Evolutionary conservation across 2,113 vertebrate genomes (phyloP), one percentile per base, ranked within the genome.

Genomic region (Mobula hypostoma): DNA sequence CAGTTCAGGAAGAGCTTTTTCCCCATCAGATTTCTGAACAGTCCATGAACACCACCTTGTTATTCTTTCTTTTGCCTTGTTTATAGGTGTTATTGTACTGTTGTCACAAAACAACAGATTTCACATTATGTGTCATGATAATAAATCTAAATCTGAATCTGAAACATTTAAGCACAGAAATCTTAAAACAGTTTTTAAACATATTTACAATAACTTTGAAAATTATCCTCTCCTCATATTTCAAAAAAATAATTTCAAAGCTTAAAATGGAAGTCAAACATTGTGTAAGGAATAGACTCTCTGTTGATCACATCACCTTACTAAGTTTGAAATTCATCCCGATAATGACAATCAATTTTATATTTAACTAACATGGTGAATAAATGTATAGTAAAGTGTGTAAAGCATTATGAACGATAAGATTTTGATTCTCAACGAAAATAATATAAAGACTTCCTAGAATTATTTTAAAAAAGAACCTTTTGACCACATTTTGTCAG

Each of bases 401-500:
- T 12, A 19, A 24, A 24, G 48, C 74, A 36, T 93, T 74, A 70
- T 15, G 14, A 74, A 29, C 3, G 14, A 74, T 27, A 70, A 58
- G 14, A 72, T 72, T 72, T 82, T 48, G 72, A 76, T 56, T 74
- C 40, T 7, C 9, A 24, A 27, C 61, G 48, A 76, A 74, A 93
- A 91, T 32, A 66, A 21, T 11, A 14, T 17, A 48, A 14, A 56
- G 19, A 36, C 40, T 21, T 63, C 40, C 11, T 29, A 74, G 7
- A 93, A 76, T 74, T 36, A 40, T 93, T 93, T 48, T 24, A 27
- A 14, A 2, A 93, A 32, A 21, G 4, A 56, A 92, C 32, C 8
- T 93, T 87, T 87, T 87, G 24, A 21, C 29, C 83, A 87, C 56
- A 21, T 74, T 72, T 93, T 74, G 91, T 48, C 91, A 93, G 70